Percentiles rank a stretch among this genome's conserved stretches.
Conservation (phyloP, 2,888 invertebrate genomes). For the Rhodophaea formosa region DNA sequence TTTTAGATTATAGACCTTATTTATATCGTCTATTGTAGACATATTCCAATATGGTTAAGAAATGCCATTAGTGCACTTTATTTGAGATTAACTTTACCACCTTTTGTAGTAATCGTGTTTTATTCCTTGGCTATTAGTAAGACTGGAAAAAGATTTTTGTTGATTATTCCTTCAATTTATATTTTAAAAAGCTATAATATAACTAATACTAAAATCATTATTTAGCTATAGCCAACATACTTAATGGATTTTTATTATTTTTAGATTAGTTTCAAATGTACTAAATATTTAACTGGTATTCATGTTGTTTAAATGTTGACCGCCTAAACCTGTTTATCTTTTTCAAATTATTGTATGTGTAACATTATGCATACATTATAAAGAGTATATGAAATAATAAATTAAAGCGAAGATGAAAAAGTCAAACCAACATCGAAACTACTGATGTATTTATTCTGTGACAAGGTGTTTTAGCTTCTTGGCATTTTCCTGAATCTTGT, state of each 20-base stretch:
- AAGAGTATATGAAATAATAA: too few relatives aligned
- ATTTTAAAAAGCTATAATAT: neutral
- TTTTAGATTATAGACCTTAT: constrained; percentile 20
- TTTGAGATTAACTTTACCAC: constrained; percentile 24
- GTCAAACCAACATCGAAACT: too few relatives aligned
- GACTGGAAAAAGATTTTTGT: constrained; percentile 50
- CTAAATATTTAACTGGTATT: neutral
- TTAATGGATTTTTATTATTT: constrained; percentile 4
- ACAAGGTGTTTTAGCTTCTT: too few relatives aligned
- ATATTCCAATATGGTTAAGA: constrained; percentile 28
- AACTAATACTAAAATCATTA: neutral
- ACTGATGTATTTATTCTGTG: too few relatives aligned
- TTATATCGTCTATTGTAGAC: constrained; percentile 27
- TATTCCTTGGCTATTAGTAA: constrained; percentile 39
- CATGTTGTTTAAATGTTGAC: constrained; percentile 4
- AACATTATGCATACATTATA: too few relatives aligned
- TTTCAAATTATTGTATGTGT: neutral
- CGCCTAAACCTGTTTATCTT: constrained; percentile 6
- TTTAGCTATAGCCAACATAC: neutral
- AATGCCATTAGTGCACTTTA: constrained; percentile 26
- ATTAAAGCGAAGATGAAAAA: too few relatives aligned
- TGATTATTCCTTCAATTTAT: neutral
- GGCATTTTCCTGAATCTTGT: too few relatives aligned
- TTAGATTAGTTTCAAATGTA: constrained; percentile 5
- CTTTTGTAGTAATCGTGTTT: constrained; percentile 2